Base-by-base conservation (phyloP, 2,888 invertebrate genomes). In the Drosophila hamatofila region DNA sequence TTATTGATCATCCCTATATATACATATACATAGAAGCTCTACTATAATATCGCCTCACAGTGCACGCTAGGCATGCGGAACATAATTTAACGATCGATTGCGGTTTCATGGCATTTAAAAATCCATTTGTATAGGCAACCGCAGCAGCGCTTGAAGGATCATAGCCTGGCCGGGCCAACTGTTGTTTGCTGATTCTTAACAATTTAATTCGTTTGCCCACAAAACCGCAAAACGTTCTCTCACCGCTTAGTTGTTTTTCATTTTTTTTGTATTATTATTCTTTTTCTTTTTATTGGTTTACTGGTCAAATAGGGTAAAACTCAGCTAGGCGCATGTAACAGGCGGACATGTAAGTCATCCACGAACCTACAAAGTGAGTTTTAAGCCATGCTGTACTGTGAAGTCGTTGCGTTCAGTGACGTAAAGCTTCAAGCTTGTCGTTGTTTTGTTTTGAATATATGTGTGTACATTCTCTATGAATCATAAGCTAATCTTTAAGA, bases 91-190 rank as follows among this genome's bases (percentile, higher is more conserved):
- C 55, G 37, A 37, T 54, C 54, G 54, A 27, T 54, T 77, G 80
- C 62, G 88, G 83, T 77, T 69, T 23, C 3, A 23, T 41, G 57
- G 64, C 76, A 81, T 88, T 85, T 85, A 88, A 83, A 88, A 86
- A 81, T 76, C 75, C 83, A 85, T 85, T 85, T 87, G 41, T 56
- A 49, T 44, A 33, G 63, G 27, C 14, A 64, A 79, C 77, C 80
- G 66, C 73, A 79, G 23, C 18, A 60, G 48, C 51, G 33, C 25
- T 64, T 65, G 33, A 64, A 68, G 61, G 62, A 63, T 67, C 63
- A 23, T 35, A 59, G 39, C 33, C 70, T 35, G 51, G 33, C 25
- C 69, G 41, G 54, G 52, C 64, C 76, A 80, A 73, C 75, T 80
- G 69, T 51, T 65, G 78, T 72, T 64, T 72, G 57, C 30, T 18